Evolutionary conservation across 2,888 invertebrate species (phyloP).

Genomic region (Lepeophtheirus nordmannii): DNA sequence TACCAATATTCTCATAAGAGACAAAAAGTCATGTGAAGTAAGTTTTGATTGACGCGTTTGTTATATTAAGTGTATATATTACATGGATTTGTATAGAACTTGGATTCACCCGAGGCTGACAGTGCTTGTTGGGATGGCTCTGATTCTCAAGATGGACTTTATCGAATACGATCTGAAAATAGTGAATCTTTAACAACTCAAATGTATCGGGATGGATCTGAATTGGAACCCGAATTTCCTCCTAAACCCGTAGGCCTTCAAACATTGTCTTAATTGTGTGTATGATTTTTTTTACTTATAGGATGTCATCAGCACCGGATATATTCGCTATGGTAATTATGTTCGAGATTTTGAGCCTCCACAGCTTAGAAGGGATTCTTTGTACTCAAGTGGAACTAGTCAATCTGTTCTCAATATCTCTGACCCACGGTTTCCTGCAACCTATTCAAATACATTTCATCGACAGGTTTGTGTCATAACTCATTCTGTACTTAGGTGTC

Average conservation of each 20-base stretch:
- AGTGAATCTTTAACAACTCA: neutral
- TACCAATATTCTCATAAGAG: neutral
- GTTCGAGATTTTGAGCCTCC: constrained; percentile 16
- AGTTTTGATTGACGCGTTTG: neutral
- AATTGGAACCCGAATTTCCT: constrained; percentile 15
- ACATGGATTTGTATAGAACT: constrained; percentile 1
- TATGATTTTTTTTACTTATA: neutral
- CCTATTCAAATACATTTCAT: constrained; percentile 9
- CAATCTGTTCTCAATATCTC: constrained; percentile 12
- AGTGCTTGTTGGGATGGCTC: constrained; percentile 20
- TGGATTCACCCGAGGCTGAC: constrained; percentile 5
- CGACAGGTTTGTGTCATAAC: constrained; percentile 7
- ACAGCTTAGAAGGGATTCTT: neutral
- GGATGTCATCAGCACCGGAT: constrained; percentile 15
- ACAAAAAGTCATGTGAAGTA: constrained; percentile 1
- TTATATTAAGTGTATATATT: neutral
- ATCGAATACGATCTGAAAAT: neutral
- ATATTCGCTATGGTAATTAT: constrained; percentile 10
- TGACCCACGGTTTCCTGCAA: constrained; percentile 15
- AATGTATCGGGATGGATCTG: constrained; percentile 1
- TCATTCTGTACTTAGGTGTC: too few species aligned
- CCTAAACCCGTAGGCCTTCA: constrained; percentile 10
- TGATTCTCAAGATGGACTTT: constrained; percentile 2
- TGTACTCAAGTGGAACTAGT: neutral
- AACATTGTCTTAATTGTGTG: too few species aligned